Percentiles rank a stretch among this genome's conserved stretches.
These are phyloP conservation scores for Uropsilus gracilis DNA, from an alignment of 2,113 vertebrate genomes.

Conservation along the genomic window DNA sequence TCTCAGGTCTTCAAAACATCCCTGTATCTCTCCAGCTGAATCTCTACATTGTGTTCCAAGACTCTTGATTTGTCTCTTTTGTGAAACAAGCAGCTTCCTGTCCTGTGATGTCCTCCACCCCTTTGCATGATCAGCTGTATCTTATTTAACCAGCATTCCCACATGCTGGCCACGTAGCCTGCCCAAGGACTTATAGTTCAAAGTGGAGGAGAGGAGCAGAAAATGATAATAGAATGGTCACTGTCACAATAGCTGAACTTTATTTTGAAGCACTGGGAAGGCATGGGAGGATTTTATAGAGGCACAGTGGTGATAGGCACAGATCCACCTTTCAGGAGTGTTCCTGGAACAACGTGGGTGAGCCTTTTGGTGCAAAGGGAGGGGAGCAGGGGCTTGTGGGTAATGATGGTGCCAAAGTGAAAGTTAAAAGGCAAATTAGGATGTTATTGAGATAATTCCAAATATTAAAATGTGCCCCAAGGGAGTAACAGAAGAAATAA, in stretches of 20 bases:
- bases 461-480: not conserved
- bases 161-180: not conserved
- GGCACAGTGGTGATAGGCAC: not conserved
- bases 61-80: not conserved
- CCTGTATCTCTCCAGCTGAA: not conserved
- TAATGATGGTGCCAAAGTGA: not conserved
- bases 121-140: accelerated
- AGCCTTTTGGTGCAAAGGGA: not conserved
- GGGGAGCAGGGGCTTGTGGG: not conserved
- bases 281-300: not conserved
- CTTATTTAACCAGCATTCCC: not conserved
- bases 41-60: not conserved
- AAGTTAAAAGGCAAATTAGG: not conserved
- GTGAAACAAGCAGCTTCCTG: accelerated
- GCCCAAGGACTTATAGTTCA: not conserved
- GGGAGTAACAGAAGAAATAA: not conserved
- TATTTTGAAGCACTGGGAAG: not conserved
- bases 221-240: not conserved
- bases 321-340: not conserved
- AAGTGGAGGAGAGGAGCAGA: not conserved
- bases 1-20: not conserved
- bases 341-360: not conserved
- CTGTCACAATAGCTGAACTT: not conserved
- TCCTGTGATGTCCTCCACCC: not conserved
- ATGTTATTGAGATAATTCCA: not conserved